These are phyloP conservation scores for Melieria crassipennis DNA, from an alignment of 2,888 invertebrate species.

Conservation along the genomic window DNA sequence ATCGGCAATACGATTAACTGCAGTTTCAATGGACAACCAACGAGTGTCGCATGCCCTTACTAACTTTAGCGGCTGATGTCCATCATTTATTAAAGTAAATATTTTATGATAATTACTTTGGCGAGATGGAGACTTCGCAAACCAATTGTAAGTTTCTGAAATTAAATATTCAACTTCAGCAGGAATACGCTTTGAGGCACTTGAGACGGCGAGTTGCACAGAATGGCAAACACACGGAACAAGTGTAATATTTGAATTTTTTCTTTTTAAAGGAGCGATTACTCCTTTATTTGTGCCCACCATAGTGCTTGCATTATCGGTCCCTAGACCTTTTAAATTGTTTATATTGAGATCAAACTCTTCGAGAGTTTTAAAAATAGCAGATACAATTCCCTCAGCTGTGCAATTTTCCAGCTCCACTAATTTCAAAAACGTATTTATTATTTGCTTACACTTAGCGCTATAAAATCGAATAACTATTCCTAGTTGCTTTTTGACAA, in stretches of 20 bases:
- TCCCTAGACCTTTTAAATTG: conserved; percentile 24
- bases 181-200: conserved; percentile 23
- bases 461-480: conserved; percentile 17
- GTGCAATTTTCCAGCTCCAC: not conserved
- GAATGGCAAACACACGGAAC: conserved; percentile 35
- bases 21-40: conserved; percentile 14
- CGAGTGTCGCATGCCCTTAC: conserved; percentile 14
- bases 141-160: conserved; percentile 28
- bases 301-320: conserved; percentile 33
- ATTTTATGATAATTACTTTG: conserved; percentile 18
- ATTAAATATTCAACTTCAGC: conserved; percentile 21
- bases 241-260: conserved; percentile 22
- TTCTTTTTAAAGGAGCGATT: conserved; percentile 14
- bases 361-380: not conserved
- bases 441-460: not conserved
- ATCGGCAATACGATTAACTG: conserved; percentile 12
- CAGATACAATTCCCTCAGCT: conserved; percentile 8
- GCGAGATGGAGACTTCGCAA: conserved; percentile 15
- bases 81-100: conserved; percentile 16
- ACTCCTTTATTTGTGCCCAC: conserved; percentile 26
- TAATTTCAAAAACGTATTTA: conserved; percentile 18
- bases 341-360: not conserved
- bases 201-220: conserved; percentile 25
- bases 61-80: conserved; percentile 5
- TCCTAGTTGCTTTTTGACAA: conserved; percentile 10